These are phyloP conservation scores for Nyleta sp. DNA, from an alignment of 2,888 invertebrate genomes.

Conservation along the genomic window DNA sequence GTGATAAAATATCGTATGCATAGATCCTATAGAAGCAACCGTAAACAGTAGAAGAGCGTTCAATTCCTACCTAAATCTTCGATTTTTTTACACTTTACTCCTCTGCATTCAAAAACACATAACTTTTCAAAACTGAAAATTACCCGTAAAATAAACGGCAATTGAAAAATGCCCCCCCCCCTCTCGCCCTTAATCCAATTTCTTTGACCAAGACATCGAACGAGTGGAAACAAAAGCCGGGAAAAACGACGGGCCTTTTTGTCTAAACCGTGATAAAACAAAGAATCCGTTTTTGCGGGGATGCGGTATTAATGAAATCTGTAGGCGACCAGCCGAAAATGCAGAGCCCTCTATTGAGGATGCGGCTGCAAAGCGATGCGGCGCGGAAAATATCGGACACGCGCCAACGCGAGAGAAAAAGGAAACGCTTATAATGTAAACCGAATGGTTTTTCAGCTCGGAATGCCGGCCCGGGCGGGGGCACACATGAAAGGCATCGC, in stretches of 20 bases:
- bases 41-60: too few species aligned
- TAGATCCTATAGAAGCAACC: too few species aligned
- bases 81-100: too few species aligned
- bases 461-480: slow-evolving; percentile 44
- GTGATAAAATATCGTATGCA: too few species aligned
- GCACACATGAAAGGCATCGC: slow-evolving; percentile 65
- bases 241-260: slow-evolving; percentile 1
- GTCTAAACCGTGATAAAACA: slow-evolving; percentile 23
- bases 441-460: slow-evolving; percentile 64
- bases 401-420: slow-evolving; percentile 66
- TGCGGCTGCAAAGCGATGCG: slow-evolving; percentile 55
- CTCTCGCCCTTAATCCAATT: not conserved
- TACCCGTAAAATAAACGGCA: too few species aligned
- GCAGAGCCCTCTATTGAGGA: slow-evolving; percentile 47
- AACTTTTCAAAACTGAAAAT: too few species aligned
- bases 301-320: slow-evolving; percentile 58
- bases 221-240: slow-evolving; percentile 1
- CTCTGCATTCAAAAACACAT: too few species aligned
- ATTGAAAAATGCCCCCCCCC: too few species aligned
- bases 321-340: slow-evolving; percentile 61
- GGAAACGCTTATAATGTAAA: slow-evolving; percentile 66
- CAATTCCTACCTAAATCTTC: too few species aligned
- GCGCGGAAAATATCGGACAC: slow-evolving; percentile 66
- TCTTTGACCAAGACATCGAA: not conserved
- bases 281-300: slow-evolving; percentile 48